These are phyloP conservation scores for Tipula helvola DNA, from an alignment of 2,888 invertebrate species.

Conservation along the genomic window DNA sequence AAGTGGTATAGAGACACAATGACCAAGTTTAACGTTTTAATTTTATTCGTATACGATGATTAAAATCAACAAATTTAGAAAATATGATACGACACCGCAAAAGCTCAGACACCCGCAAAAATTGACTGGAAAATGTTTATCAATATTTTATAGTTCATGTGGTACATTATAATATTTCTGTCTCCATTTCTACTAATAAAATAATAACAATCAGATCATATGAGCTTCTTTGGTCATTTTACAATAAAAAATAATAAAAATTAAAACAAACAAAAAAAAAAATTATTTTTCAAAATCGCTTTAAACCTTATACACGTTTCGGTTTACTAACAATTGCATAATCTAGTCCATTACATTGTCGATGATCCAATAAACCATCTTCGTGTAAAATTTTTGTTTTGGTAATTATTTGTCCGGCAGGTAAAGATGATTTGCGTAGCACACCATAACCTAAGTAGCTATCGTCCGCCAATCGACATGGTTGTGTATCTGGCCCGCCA, in stretches of 20 bases:
- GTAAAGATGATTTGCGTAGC: slow-evolving; percentile 51
- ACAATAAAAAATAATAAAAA: neutral
- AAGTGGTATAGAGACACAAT: neutral
- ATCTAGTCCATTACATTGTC: slow-evolving; percentile 61
- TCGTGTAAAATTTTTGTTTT: slow-evolving; percentile 30
- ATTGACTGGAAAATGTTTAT: neutral
- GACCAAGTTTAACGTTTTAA: neutral
- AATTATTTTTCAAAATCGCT: neutral
- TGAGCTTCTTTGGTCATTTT: neutral
- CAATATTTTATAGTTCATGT: neutral
- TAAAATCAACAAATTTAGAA: neutral
- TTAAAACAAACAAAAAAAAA: neutral
- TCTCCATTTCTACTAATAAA: neutral
- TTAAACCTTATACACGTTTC: slow-evolving; percentile 47
- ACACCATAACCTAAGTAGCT: slow-evolving; percentile 70
- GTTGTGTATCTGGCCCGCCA: slow-evolving; percentile 47
- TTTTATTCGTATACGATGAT: neutral
- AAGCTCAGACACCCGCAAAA: neutral
- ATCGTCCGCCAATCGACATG: slow-evolving; percentile 63
- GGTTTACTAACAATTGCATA: slow-evolving; percentile 77
- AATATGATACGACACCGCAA: neutral
- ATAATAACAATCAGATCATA: neutral
- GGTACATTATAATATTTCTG: neutral
- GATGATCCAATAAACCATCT: slow-evolving; percentile 42
- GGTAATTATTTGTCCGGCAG: slow-evolving; percentile 41